Percentiles rank a stretch among this genome's conserved stretches.
phyloP scores from a whole-genome alignment of 1,140 invertebrate species.

The Zaprionus taronus region DNA sequence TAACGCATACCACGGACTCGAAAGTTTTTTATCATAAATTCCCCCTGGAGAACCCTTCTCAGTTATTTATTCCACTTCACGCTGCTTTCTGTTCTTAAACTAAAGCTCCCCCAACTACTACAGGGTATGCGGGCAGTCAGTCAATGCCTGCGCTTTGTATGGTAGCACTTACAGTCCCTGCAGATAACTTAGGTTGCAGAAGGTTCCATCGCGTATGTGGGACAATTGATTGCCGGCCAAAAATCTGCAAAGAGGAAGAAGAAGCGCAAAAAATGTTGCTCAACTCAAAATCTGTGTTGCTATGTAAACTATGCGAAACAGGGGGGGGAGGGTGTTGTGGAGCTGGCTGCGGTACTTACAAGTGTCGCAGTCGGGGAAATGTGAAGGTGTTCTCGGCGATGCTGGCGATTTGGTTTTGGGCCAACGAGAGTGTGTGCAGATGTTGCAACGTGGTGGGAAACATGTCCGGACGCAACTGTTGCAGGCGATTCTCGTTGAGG shows the following conservation, averaged over 20 bases:
- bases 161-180: constrained; percentile 82
- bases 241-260: constrained; percentile 71
- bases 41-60: too few species aligned
- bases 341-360: constrained; percentile 66
- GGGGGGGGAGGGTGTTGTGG: too few species aligned
- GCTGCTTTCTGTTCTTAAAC: neutral
- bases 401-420: constrained; percentile 77
- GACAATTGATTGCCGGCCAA: constrained; percentile 81
- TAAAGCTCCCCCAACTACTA: neutral
- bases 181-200: constrained; percentile 78
- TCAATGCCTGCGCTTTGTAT: neutral
- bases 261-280: constrained; percentile 16
- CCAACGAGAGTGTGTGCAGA: constrained; percentile 82
- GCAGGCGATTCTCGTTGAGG: constrained; percentile 72
- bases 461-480: constrained; percentile 53
- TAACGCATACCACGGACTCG: too few species aligned
- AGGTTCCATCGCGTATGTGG: constrained; percentile 69
- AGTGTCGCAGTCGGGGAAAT: constrained; percentile 63
- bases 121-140: constrained; percentile 12
- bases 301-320: constrained; percentile 13
- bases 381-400: constrained; percentile 74
- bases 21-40: too few species aligned
- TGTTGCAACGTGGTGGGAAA: constrained; percentile 65
- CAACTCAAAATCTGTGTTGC: constrained; percentile 7
- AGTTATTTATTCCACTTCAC: too few species aligned